phyloP scores from a whole-genome alignment of 2,888 invertebrate species.

The Plagodis pulveraria region DNA sequence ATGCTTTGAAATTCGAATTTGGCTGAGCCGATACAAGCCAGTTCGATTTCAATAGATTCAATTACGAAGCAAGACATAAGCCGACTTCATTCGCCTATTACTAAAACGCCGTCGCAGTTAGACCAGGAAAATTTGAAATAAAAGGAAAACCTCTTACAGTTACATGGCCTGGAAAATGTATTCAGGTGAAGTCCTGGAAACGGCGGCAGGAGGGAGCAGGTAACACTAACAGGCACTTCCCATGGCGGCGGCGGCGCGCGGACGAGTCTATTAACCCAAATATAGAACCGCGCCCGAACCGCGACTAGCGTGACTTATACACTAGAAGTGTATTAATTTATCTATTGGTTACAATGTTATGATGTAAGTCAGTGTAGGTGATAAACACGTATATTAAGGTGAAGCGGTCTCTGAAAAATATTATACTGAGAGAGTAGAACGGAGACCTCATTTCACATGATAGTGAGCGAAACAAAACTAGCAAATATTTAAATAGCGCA shows the following conservation, averaged over 20 bases:
- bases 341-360: slow-evolving; percentile 18
- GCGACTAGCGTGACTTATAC: slow-evolving; percentile 60
- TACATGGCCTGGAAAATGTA: slow-evolving; percentile 12
- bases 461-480: no score
- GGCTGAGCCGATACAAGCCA: no score
- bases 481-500: no score
- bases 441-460: no score
- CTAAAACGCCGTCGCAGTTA: no score
- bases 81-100: no score
- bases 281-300: slow-evolving; percentile 79
- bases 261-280: slow-evolving; percentile 85
- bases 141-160: background rate
- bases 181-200: slow-evolving; percentile 44
- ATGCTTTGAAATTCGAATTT: no score
- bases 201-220: slow-evolving; percentile 57
- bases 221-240: slow-evolving; percentile 79
- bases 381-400: slow-evolving; percentile 8
- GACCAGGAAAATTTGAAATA: no score
- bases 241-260: slow-evolving; percentile 73
- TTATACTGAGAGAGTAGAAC: no score
- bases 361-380: slow-evolving; percentile 5
- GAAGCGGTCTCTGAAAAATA: background rate
- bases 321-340: slow-evolving; percentile 31
- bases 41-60: no score
- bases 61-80: no score